phyloP scores from a whole-genome alignment of 2,113 vertebrate genomes.

The Zosterops lateralis region DNA sequence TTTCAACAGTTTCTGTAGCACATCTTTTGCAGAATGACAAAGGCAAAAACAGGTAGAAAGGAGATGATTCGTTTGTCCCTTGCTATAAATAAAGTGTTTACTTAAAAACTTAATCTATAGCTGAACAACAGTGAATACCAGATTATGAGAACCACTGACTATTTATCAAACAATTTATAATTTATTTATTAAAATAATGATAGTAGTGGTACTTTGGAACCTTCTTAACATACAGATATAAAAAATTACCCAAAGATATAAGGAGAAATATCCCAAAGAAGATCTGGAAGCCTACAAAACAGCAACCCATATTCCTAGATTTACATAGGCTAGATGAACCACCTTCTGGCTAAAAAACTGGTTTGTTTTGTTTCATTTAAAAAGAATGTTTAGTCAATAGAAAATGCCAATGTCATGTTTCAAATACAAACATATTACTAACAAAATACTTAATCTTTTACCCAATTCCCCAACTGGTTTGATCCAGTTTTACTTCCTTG shows the following conservation, averaged over 20 bases:
- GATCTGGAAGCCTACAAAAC: neutral
- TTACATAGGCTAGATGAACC: neutral
- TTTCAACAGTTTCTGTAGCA: neutral
- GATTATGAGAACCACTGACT: neutral
- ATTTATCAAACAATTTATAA: neutral
- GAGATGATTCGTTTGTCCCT: neutral
- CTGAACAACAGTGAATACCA: neutral
- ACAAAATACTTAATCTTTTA: neutral
- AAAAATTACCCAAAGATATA: neutral
- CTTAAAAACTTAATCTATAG: neutral
- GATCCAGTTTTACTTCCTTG: neutral
- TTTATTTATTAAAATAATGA: neutral
- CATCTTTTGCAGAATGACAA: neutral
- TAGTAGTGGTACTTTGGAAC: neutral
- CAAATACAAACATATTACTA: slow-evolving; percentile 11
- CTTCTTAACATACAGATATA: neutral
- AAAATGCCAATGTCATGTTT: slow-evolving; percentile 12
- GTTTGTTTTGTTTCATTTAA: neutral
- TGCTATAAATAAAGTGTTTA: neutral
- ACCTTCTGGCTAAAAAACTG: neutral
- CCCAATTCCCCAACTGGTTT: neutral
- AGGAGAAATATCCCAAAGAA: neutral
- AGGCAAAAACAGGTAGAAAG: neutral
- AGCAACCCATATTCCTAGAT: neutral
- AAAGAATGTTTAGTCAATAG: slow-evolving; percentile 38